Conservation (phyloP, 2,888 invertebrate species). For the Agrochola macilenta region DNA sequence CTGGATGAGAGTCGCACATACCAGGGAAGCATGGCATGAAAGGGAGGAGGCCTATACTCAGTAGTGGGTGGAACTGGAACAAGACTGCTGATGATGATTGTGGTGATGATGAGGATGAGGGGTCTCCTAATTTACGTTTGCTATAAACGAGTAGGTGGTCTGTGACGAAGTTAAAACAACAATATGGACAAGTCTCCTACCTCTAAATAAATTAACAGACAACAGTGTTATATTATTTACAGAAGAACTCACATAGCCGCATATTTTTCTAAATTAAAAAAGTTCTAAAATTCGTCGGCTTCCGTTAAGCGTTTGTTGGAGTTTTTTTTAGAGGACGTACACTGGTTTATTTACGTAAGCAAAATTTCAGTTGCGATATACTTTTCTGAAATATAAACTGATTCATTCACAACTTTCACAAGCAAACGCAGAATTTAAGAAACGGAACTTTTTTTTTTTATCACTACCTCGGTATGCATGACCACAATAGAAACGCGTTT, state of each 20-base stretch:
- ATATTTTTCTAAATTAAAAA: conserved; percentile 55
- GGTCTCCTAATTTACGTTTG: neutral
- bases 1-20: neutral
- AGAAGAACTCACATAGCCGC: conserved; percentile 11
- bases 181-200: conserved; percentile 4
- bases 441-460: no score
- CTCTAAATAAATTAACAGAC: conserved; percentile 24
- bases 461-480: no score
- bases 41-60: neutral
- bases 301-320: conserved; percentile 16
- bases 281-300: conserved; percentile 35
- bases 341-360: neutral
- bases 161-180: conserved; percentile 12
- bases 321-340: conserved; percentile 20
- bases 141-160: neutral
- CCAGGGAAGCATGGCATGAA: neutral
- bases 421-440: neutral
- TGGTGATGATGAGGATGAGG: neutral
- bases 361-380: conserved; percentile 1
- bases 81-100: neutral
- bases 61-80: neutral
- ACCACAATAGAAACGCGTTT: no score
- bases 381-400: neutral
- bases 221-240: conserved; percentile 32
- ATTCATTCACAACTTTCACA: no score